These are phyloP conservation scores for Serrognathus titanus DNA, from an alignment of 2,888 invertebrate genomes.

Conservation along the genomic window DNA sequence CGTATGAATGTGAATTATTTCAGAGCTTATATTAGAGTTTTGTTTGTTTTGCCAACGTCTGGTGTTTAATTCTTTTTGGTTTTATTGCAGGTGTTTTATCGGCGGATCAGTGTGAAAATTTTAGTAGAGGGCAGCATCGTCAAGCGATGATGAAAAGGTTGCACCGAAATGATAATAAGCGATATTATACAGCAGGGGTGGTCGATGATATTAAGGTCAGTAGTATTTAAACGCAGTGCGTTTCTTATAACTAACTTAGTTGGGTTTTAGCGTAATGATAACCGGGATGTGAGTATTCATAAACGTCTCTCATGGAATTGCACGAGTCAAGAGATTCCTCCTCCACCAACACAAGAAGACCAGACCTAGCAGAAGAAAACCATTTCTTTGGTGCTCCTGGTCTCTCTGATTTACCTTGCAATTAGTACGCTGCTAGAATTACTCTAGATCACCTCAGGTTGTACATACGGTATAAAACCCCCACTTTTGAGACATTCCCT, in stretches of 20 bases:
- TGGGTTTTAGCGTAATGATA: slow-evolving; percentile 49
- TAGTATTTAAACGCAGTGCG: neutral
- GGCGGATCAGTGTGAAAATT: slow-evolving; percentile 42
- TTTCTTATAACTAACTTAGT: slow-evolving; percentile 12
- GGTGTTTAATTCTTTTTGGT: slow-evolving; percentile 12
- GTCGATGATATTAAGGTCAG: slow-evolving; percentile 59
- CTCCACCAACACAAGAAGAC: slow-evolving; percentile 35
- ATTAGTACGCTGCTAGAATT: slow-evolving; percentile 42
- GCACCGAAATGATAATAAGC: slow-evolving; percentile 49
- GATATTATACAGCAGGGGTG: slow-evolving; percentile 65
- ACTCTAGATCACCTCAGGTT: slow-evolving; percentile 28
- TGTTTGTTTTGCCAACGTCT: neutral
- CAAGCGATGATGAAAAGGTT: slow-evolving; percentile 51
- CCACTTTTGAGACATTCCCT: slow-evolving; percentile 40
- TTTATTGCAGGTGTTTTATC: slow-evolving; percentile 39
- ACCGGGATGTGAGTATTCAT: slow-evolving; percentile 54
- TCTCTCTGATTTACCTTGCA: slow-evolving; percentile 35
- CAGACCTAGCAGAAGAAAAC: slow-evolving; percentile 45
- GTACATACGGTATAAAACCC: slow-evolving; percentile 3
- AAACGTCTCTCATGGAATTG: slow-evolving; percentile 62
- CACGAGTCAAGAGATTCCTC: slow-evolving; percentile 20
- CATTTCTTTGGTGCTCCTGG: slow-evolving; percentile 13
- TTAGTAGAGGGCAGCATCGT: slow-evolving; percentile 46
- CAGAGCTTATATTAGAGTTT: neutral
- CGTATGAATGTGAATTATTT: too few species aligned